These are phyloP conservation scores for Thalassophryne amazonica DNA, from an alignment of 2,797 vertebrate genomes.

Conservation along the genomic window DNA sequence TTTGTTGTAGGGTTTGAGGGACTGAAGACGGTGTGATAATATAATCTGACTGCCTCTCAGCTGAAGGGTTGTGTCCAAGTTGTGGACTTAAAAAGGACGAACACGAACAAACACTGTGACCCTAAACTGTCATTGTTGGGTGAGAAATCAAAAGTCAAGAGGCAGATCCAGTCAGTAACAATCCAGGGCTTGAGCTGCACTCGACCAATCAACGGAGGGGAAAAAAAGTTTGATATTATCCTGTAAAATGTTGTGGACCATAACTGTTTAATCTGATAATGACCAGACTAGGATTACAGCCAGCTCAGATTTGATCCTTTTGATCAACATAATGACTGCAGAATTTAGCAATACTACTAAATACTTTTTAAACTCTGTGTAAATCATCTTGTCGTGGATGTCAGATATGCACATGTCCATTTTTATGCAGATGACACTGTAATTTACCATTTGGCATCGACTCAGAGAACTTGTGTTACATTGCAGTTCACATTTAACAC, in stretches of 20 bases:
- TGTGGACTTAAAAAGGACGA: slow-evolving; percentile 40
- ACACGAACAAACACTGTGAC: slow-evolving; percentile 52
- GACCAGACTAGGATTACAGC: not conserved
- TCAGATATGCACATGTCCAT: no score
- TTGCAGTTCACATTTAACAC: no score
- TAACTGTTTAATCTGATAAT: not conserved
- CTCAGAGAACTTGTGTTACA: no score
- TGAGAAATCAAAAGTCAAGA: slow-evolving; percentile 16
- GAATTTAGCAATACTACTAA: no score
- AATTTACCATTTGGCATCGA: no score
- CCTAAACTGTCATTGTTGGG: slow-evolving; percentile 65
- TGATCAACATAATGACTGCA: not conserved
- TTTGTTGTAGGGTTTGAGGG: slow-evolving; percentile 50
- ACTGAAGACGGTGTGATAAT: slow-evolving; percentile 50
- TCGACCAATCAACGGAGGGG: slow-evolving; percentile 26
- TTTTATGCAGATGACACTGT: no score
- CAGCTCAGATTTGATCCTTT: not conserved
- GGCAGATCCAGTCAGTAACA: slow-evolving; percentile 16
- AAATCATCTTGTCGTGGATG: no score
- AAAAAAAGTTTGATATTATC: slow-evolving; percentile 20
- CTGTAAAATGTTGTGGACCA: not conserved
- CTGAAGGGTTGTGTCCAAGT: slow-evolving; percentile 36
- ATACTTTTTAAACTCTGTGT: no score
- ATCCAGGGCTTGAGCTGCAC: slow-evolving; percentile 72
- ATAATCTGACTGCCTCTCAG: slow-evolving; percentile 71